These are phyloP conservation scores for Manis javanica DNA, from an alignment of 2,797 vertebrate species.

Conservation along the genomic window DNA sequence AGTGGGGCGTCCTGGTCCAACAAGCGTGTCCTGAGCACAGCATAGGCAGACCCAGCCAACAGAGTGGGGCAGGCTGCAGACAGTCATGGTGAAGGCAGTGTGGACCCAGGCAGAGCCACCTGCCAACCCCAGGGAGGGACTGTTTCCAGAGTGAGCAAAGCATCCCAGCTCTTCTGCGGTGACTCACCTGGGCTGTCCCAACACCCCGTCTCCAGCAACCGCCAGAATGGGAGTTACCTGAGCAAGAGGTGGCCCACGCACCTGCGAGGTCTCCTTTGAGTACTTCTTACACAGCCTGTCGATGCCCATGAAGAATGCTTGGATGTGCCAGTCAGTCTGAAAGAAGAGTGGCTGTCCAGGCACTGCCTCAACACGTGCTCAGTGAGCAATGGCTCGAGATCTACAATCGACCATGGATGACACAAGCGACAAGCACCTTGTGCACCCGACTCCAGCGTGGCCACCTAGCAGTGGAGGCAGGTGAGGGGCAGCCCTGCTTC, in stretches of 20 bases:
- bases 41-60: background rate
- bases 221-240: accelerated
- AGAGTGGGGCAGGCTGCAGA: no score
- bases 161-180: background rate
- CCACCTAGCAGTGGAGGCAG: no score
- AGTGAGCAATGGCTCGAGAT: background rate
- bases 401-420: background rate
- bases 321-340: constrained; percentile 92
- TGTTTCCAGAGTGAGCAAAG: background rate
- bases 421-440: background rate
- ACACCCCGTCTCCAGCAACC: background rate
- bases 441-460: no score
- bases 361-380: background rate
- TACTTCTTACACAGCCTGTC: constrained; percentile 88
- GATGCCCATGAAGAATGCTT: constrained; percentile 92
- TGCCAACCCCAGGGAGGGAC: background rate
- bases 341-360: constrained; percentile 59
- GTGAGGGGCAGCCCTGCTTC: no score
- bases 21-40: no score
- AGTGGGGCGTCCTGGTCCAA: background rate
- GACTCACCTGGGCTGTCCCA: background rate
- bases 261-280: constrained; percentile 92
- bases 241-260: constrained; percentile 66
- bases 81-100: accelerated
- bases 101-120: background rate